A percentile compares a stretch with the other conserved stretches of the same genome.
These are phyloP conservation scores for Cryptocephalus primarius DNA, from an alignment of 2,888 invertebrate genomes.

Conservation along the genomic window DNA sequence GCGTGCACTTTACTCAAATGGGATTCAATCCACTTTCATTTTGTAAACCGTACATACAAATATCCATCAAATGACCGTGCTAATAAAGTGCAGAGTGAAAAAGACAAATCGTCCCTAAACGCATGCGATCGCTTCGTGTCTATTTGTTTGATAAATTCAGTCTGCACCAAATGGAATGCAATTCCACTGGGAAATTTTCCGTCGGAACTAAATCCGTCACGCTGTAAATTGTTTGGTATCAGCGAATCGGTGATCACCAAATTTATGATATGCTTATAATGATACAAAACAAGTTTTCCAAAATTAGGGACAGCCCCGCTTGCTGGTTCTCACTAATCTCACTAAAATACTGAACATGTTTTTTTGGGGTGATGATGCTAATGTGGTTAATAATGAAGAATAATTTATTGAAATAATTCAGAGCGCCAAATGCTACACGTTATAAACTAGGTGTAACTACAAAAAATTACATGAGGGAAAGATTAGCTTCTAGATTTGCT, in stretches of 20 bases:
- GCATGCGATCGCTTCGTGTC: slow-evolving; percentile 23
- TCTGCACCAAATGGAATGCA: slow-evolving; percentile 28
- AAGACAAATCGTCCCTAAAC: slow-evolving; percentile 29
- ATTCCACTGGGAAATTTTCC: slow-evolving; percentile 31
- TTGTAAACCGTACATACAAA: no score
- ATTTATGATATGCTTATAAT: slow-evolving; percentile 30
- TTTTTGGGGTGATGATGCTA: not conserved
- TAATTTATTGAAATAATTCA: no score
- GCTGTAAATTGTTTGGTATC: slow-evolving; percentile 29
- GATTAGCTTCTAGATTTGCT: no score
- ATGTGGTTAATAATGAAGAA: no score
- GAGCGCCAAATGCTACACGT: no score
- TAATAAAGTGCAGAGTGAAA: slow-evolving; percentile 19
- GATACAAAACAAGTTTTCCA: slow-evolving; percentile 9
- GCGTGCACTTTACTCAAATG: no score
- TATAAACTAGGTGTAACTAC: no score
- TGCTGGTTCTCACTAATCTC: slow-evolving; percentile 20
- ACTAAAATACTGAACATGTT: slow-evolving; percentile 1
- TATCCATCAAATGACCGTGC: not conserved
- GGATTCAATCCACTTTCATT: no score
- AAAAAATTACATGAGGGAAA: no score
- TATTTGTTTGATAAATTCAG: slow-evolving; percentile 24
- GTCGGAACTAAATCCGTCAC: slow-evolving; percentile 31
- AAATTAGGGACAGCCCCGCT: slow-evolving; percentile 10
- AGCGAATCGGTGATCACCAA: slow-evolving; percentile 27